Percentiles rank a stretch among this genome's conserved stretches.
phyloP scores from a whole-genome alignment of 2,797 vertebrate genomes.

The Heliangelus exortis region DNA sequence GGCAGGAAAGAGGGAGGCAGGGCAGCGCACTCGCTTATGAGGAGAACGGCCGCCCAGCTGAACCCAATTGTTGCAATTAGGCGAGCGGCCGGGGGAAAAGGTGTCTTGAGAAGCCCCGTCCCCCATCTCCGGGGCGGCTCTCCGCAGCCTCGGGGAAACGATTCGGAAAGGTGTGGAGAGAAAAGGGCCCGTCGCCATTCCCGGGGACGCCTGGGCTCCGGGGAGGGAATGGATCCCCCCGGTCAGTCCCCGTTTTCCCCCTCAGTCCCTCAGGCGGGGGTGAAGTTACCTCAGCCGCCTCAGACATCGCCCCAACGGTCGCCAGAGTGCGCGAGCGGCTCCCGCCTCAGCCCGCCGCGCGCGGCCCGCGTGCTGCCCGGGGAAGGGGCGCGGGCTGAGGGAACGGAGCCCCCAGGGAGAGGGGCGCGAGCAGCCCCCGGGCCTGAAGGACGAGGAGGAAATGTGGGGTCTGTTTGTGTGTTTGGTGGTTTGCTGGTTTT shows the following conservation, averaged over 20 bases:
- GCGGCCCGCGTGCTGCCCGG: neutral
- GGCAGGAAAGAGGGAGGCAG: rapidly evolving
- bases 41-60: neutral
- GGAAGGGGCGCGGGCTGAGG: no score
- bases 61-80: neutral
- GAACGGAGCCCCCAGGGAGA: neutral
- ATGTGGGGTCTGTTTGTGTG: neutral
- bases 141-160: neutral
- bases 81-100: neutral
- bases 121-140: no score
- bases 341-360: no score
- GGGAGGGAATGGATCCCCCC: neutral
- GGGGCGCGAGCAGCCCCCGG: no score
- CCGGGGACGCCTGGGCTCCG: no score
- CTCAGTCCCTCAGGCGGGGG: neutral
- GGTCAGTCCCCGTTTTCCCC: no score
- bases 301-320: neutral
- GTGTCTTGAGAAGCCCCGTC: neutral
- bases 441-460: rapidly evolving
- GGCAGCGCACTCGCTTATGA: neutral
- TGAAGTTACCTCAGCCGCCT: neutral
- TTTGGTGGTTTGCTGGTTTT: no score
- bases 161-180: no score
- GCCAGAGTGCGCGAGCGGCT: neutral
- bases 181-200: rapidly evolving